Evolutionary conservation across 2,113 vertebrate genomes (phyloP).

Genomic region (Otis tarda): DNA sequence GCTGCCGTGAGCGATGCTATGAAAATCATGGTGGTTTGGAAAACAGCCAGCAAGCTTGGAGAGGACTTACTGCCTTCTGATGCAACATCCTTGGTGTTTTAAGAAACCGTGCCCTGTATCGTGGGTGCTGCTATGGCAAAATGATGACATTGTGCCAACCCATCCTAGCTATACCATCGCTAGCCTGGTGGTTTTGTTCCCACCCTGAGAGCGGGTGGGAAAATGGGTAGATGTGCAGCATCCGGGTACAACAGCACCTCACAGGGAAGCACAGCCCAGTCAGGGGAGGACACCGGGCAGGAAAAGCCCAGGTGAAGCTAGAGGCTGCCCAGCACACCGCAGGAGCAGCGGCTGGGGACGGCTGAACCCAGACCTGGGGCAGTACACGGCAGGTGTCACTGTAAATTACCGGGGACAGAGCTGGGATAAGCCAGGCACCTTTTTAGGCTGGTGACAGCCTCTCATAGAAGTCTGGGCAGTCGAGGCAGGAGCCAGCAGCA

Average conservation of each 20-base stretch:
- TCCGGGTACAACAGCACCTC: neutral
- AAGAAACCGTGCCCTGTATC: neutral
- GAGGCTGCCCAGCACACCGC: neutral
- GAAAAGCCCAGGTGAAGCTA: neutral
- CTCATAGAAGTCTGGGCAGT: neutral
- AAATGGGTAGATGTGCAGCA: neutral
- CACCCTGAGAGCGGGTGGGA: neutral
- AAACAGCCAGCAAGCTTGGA: neutral
- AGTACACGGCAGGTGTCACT: neutral
- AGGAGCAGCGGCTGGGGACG: neutral
- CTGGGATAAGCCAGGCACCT: neutral
- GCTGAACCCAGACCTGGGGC: neutral
- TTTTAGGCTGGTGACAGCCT: neutral
- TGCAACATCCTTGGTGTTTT: neutral
- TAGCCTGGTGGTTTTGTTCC: neutral
- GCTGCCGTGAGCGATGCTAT: rapidly evolving
- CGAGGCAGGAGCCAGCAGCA: neutral
- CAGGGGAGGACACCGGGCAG: neutral
- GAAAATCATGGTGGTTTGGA: neutral
- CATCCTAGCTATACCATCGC: rapidly evolving
- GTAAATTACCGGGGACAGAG: neutral
- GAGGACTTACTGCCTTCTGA: neutral
- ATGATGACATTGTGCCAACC: neutral
- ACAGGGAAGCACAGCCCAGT: neutral
- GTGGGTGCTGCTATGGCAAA: neutral